These are phyloP conservation scores for Alviniconcha marisindica DNA, from an alignment of 1,140 invertebrate genomes.

Conservation along the genomic window DNA sequence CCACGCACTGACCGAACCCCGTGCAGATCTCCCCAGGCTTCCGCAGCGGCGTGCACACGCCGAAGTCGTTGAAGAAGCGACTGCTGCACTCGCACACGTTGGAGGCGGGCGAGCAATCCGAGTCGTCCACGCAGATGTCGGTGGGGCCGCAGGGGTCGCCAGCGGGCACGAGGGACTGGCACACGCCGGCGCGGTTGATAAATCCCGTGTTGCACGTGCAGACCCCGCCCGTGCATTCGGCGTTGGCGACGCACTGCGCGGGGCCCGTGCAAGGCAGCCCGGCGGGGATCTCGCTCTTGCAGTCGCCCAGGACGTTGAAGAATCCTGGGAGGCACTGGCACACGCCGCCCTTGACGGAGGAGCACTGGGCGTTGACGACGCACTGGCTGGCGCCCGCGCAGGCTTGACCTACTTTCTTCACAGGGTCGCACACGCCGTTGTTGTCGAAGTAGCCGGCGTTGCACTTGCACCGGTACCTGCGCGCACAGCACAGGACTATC, in stretches of 20 bases:
- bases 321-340: conserved; percentile 31
- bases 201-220: conserved; percentile 41
- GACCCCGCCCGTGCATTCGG: conserved; percentile 16
- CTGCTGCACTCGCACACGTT: neutral
- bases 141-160: neutral
- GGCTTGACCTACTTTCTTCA: conserved; percentile 23
- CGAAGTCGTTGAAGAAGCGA: conserved; percentile 24
- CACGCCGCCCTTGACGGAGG: conserved; percentile 33
- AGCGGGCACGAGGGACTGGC: neutral
- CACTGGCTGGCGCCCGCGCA: conserved; percentile 38
- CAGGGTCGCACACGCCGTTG: conserved; percentile 33
- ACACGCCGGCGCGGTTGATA: neutral
- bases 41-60: conserved; percentile 4
- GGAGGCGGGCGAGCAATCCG: neutral
- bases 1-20: conserved; percentile 28
- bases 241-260: conserved; percentile 34
- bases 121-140: conserved; percentile 15
- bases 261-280: conserved; percentile 12
- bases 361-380: conserved; percentile 39
- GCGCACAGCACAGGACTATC: too few species aligned
- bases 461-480: conserved; percentile 33
- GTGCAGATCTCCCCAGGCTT: conserved; percentile 30
- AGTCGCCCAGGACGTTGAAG: conserved; percentile 28
- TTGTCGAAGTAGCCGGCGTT: conserved; percentile 30
- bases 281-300: conserved; percentile 38